Percentiles rank a stretch among this genome's conserved stretches.
These are phyloP conservation scores for Gastracanthus pulcherrimus DNA, from an alignment of 2,888 invertebrate genomes.

Conservation along the genomic window DNA sequence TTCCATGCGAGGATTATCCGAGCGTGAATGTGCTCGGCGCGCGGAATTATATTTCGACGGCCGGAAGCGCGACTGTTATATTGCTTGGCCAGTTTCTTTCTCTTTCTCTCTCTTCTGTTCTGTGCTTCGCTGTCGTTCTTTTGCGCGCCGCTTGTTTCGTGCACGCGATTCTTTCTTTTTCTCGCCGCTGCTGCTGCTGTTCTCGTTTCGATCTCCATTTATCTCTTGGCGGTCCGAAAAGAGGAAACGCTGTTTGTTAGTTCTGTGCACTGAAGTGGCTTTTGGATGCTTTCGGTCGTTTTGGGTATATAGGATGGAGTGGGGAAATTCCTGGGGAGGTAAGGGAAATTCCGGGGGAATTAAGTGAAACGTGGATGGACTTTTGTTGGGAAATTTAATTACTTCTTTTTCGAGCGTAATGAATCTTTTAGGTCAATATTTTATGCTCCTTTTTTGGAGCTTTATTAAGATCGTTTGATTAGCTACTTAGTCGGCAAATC, in stretches of 20 bases:
- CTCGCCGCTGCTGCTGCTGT: too few species aligned
- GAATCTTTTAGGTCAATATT: neutral
- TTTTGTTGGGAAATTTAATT: neutral
- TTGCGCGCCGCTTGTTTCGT: slow-evolving; percentile 42
- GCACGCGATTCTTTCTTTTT: too few species aligned
- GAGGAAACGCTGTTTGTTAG: slow-evolving; percentile 33
- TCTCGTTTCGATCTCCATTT: slow-evolving; percentile 47
- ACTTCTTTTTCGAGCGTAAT: neutral
- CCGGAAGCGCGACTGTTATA: slow-evolving; percentile 75
- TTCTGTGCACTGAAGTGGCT: too few species aligned
- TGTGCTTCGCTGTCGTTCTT: neutral
- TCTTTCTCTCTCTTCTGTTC: neutral
- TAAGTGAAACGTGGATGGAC: neutral
- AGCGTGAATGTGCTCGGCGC: slow-evolving; percentile 72
- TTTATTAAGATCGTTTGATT: slow-evolving; percentile 30
- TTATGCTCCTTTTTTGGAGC: neutral
- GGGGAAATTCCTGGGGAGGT: neutral
- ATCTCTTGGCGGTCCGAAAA: slow-evolving; percentile 32
- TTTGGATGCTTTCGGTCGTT: too few species aligned
- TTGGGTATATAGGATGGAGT: too few species aligned
- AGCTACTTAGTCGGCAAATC: slow-evolving; percentile 15
- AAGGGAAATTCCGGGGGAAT: neutral
- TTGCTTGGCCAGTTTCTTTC: slow-evolving; percentile 32
- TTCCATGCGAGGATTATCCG: slow-evolving; percentile 76
- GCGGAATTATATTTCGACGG: slow-evolving; percentile 76